Evolutionary conservation across 2,113 vertebrate genomes (phyloP).

Genomic region (Dissostichus mawsoni): DNA sequence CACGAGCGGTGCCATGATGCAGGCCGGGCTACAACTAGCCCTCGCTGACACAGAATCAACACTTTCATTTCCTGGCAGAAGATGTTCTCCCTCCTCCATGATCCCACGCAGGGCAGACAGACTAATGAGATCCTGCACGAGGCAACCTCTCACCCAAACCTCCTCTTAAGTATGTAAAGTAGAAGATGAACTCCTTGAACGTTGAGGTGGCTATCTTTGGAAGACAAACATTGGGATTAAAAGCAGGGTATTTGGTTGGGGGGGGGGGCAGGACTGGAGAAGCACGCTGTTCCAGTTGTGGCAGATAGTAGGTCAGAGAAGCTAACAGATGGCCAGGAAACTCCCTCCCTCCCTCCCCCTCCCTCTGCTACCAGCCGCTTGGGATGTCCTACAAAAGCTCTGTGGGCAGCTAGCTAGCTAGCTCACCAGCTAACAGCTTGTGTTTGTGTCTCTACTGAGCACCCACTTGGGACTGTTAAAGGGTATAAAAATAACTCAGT

Average conservation of each 20-base stretch:
- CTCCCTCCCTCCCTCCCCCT: constrained; percentile 70
- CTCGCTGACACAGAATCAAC: constrained; percentile 5
- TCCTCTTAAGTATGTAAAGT: constrained; percentile 14
- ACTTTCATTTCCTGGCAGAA: constrained; percentile 36
- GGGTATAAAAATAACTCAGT: constrained; percentile 44
- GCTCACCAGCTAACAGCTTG: constrained; percentile 35
- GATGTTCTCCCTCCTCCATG: background rate
- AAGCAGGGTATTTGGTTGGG: constrained; percentile 26
- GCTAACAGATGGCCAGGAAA: constrained; percentile 83
- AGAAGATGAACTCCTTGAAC: constrained; percentile 28
- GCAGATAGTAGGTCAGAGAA: constrained; percentile 84
- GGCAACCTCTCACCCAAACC: constrained; percentile 7
- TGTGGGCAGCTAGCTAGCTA: constrained; percentile 51
- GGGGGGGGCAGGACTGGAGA: constrained; percentile 39
- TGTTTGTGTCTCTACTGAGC: constrained; percentile 44
- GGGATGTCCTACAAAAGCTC: constrained; percentile 78
- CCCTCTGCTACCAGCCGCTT: constrained; percentile 44
- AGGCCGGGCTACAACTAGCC: background rate
- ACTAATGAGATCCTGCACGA: constrained; percentile 49
- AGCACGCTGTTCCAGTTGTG: constrained; percentile 81
- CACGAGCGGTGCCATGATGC: background rate
- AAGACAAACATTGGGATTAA: constrained; percentile 84
- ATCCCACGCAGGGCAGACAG: constrained; percentile 24
- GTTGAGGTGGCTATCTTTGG: constrained; percentile 60
- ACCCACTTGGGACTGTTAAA: constrained; percentile 38